Evolutionary conservation across 1,140 invertebrate genomes (phyloP).

Genomic region (Bombus breviceps): DNA sequence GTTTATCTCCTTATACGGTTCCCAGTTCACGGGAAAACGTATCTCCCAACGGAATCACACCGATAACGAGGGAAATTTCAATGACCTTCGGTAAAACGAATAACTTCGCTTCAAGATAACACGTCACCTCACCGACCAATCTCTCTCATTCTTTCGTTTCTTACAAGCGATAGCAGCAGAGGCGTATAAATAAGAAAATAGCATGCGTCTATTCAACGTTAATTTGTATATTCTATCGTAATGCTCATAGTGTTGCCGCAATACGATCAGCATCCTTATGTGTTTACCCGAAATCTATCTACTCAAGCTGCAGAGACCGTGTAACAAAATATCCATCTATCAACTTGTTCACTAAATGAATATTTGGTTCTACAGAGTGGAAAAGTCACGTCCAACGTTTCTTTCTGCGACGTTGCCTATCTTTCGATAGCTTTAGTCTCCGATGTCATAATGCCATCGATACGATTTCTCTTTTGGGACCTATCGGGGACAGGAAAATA

Average conservation of each 20-base stretch:
- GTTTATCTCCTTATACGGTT: conserved; percentile 57
- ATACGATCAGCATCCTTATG: not conserved
- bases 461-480: not conserved
- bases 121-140: conserved; percentile 26
- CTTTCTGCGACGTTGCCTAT: not conserved
- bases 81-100: conserved; percentile 12
- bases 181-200: not conserved
- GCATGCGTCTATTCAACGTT: not conserved
- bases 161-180: not conserved
- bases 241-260: not conserved
- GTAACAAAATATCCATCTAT: not conserved
- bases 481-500: not conserved
- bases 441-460: not conserved
- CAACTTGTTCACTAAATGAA: not conserved
- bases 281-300: not conserved
- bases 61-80: conserved; percentile 39
- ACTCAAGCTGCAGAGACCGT: not conserved
- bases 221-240: not conserved
- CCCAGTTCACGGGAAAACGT: conserved; percentile 30
- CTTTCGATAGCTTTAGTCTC: not conserved
- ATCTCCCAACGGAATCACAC: conserved; percentile 43
- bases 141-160: not conserved
- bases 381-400: not conserved
- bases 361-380: not conserved
- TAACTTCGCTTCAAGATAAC: not conserved